phyloP scores from a whole-genome alignment of 2,797 vertebrate genomes.

The Phoebastria nigripes region DNA sequence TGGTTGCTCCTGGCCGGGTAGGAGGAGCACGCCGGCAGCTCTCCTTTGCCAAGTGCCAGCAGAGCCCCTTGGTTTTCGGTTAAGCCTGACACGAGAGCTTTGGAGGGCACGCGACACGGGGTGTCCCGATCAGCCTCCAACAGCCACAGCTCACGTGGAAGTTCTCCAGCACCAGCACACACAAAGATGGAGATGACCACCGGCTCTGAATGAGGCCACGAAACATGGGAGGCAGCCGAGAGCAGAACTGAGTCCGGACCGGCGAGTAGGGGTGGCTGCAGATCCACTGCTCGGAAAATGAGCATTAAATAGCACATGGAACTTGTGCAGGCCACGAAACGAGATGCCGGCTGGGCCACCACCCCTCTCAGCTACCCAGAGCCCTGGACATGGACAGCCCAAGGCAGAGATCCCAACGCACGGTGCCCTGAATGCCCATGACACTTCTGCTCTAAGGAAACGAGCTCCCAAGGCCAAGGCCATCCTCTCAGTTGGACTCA shows the following conservation, averaged over 20 bases:
- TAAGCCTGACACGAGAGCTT: not conserved
- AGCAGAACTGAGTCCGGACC: not conserved
- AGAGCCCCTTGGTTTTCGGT: not conserved
- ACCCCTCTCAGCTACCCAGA: not conserved
- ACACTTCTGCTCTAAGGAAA: too few relatives aligned
- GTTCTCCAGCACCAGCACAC: not conserved
- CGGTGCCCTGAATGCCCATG: fast-evolving
- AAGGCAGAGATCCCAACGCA: fast-evolving
- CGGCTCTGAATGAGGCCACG: not conserved
- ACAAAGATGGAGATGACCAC: not conserved
- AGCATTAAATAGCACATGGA: not conserved
- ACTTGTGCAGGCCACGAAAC: not conserved
- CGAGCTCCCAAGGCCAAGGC: not conserved
- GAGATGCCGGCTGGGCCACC: not conserved
- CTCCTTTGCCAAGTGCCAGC: not conserved
- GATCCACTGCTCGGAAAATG: not conserved
- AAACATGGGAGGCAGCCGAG: not conserved
- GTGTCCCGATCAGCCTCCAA: not conserved
- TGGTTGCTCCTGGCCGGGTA: not conserved
- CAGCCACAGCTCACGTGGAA: not conserved
- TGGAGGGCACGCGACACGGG: not conserved
- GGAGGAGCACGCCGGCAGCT: not conserved
- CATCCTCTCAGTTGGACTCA: not conserved
- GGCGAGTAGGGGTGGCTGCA: not conserved
- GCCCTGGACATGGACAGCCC: not conserved